Evolutionary conservation across 1,140 invertebrate species (phyloP).

Genomic region (Meloidogyne floridensis): DNA sequence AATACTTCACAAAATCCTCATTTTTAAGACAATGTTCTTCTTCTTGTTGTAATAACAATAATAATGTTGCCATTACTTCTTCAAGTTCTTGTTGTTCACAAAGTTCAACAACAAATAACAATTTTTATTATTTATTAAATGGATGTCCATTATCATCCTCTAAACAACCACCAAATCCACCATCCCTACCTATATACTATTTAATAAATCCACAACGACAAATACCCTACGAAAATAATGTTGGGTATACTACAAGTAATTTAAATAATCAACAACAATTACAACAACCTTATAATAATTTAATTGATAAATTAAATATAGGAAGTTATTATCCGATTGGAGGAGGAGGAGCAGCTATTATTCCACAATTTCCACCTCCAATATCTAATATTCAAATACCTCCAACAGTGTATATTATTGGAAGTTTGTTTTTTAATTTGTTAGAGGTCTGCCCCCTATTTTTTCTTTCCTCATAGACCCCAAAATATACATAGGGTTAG

Average conservation of each 20-base stretch:
- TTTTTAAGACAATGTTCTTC: not conserved
- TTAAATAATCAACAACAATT: not conserved
- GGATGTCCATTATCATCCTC: not conserved
- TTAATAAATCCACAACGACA: not conserved
- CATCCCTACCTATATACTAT: not conserved
- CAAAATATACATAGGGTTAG: too few species aligned
- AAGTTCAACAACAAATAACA: not conserved
- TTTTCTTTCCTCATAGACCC: too few species aligned
- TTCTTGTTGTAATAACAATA: not conserved
- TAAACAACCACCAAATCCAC: too few species aligned
- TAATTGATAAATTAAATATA: conserved; percentile 7
- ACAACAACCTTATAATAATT: not conserved
- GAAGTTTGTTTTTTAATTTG: not conserved
- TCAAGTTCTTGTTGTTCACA: conserved; percentile 3
- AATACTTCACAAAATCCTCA: not conserved
- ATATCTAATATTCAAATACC: not conserved
- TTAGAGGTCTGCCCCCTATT: too few species aligned
- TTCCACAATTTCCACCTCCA: not conserved
- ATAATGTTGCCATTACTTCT: not conserved
- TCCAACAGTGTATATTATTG: not conserved
- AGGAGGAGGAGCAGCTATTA: too few species aligned
- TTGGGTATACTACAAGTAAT: not conserved
- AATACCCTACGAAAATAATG: not conserved
- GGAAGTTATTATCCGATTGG: not conserved
- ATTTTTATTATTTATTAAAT: not conserved